These are phyloP conservation scores for Glaucidium brasilianum DNA, from an alignment of 2,113 vertebrate species.

Conservation along the genomic window DNA sequence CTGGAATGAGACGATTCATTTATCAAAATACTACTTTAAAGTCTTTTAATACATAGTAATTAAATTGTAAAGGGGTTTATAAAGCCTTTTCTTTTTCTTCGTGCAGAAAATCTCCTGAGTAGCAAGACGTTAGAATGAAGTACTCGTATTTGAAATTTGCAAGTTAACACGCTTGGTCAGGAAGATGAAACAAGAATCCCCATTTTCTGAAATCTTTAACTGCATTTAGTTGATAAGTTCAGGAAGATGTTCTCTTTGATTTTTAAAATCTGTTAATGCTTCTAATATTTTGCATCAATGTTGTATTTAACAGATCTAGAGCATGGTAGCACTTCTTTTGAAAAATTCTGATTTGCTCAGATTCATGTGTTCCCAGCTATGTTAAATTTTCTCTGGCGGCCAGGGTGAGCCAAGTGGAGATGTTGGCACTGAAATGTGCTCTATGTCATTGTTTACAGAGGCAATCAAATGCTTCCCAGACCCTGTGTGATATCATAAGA, in stretches of 20 bases:
- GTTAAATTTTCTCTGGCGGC: not conserved
- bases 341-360: too few species aligned
- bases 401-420: not conserved
- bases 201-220: not conserved
- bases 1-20: not conserved
- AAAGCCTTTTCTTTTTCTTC: not conserved
- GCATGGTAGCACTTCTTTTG: not conserved
- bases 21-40: not conserved
- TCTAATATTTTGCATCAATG: fast-evolving
- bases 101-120: not conserved
- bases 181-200: not conserved
- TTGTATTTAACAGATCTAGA: not conserved
- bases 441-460: conserved; percentile 73
- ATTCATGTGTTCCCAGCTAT: not conserved
- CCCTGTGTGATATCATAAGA: conserved; percentile 92
- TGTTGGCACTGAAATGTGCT: not conserved
- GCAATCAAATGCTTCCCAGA: conserved; percentile 96
- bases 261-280: not conserved
- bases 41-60: not conserved
- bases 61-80: not conserved
- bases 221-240: fast-evolving
- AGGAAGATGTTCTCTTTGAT: not conserved
- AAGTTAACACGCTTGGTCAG: not conserved
- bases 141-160: not conserved
- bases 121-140: not conserved